Conservation (phyloP, 2,888 invertebrate genomes). For the Polyommatus iphigenia region DNA sequence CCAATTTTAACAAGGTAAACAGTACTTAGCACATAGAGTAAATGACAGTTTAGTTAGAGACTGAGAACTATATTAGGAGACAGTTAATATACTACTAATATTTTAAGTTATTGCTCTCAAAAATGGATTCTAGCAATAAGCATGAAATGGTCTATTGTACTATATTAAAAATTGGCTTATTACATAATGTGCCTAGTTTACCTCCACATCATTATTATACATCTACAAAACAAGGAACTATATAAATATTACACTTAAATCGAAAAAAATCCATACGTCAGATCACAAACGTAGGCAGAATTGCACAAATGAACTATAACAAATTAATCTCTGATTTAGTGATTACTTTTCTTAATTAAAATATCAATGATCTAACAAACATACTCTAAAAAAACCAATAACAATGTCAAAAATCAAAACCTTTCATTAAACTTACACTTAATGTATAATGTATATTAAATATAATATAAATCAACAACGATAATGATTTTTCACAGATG, state of each 20-base stretch:
- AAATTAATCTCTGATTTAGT: conserved; percentile 74
- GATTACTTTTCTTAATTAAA: conserved; percentile 67
- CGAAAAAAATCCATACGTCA: conserved; percentile 72
- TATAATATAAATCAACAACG: conserved; percentile 34
- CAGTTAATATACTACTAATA: conserved; percentile 20
- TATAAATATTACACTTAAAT: conserved; percentile 68
- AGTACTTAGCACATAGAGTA: not conserved
- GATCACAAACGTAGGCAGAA: conserved; percentile 76
- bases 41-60: not conserved
- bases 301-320: conserved; percentile 74
- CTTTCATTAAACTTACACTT: conserved; percentile 61
- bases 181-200: conserved; percentile 35
- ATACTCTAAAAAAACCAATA: conserved; percentile 66
- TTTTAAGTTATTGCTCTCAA: conserved; percentile 58
- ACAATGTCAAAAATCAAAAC: conserved; percentile 70
- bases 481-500: conserved; percentile 12
- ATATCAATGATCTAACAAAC: conserved; percentile 75
- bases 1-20: conserved; percentile 17
- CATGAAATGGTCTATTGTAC: conserved; percentile 49
- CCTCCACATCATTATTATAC: conserved; percentile 51
- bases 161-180: conserved; percentile 44
- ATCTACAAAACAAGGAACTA: conserved; percentile 77
- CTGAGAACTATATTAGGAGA: not conserved
- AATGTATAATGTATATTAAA: conserved; percentile 44
- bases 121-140: conserved; percentile 75